Base-by-base conservation (phyloP, 2,888 invertebrate genomes). In the Xestia sexstrigata region DNA sequence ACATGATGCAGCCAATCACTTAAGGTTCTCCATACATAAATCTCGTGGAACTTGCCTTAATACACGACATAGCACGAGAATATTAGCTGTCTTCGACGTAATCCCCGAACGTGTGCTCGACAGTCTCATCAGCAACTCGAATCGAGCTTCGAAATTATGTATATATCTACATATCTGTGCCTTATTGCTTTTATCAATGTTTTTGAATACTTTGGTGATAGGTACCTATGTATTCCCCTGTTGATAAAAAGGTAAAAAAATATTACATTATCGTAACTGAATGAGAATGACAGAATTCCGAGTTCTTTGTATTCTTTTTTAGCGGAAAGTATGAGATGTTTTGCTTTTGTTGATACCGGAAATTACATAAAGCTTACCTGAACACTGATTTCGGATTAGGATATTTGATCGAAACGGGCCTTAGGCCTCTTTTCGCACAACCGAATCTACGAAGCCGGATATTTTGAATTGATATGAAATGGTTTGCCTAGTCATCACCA, bases 81-180 rank as follows among this genome's bases (percentile, higher is more conserved):
- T 90, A 91, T 91, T 90, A 88, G 84, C 88, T 87, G 88, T 90
- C 91, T 87, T 85, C 78, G 70, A 65, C 30, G 80, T 90, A 91
- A 91, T 91, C 89, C 90, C 87, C 77, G 69, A 85, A 85, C 83
- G 85, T 88, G 87, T 70, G 82, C 74, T 85, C 82, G 89, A 82
- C 86, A 83, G 72, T 81, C 70, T 80, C 79, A 79, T 70, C 79
- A 68, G 72, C 76, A 84, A 81, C 72, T 62, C 49, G 74, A 79
- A 83, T 71, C 58, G 66, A 73, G 76, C 70, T 81, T 77, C 62
- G 80, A 82, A 78, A 84, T 80, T 77, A 74, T 67, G 47, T 69
- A 68, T 39, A 1, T 58, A 62, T 62, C 35, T 60, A 74, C 39
- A 69, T 35, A 73, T 4, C 65, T 55, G 52, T 66, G 23, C 11